Conservation (phyloP, 2,797 vertebrate genomes). For the Serranus cabrilla region DNA sequence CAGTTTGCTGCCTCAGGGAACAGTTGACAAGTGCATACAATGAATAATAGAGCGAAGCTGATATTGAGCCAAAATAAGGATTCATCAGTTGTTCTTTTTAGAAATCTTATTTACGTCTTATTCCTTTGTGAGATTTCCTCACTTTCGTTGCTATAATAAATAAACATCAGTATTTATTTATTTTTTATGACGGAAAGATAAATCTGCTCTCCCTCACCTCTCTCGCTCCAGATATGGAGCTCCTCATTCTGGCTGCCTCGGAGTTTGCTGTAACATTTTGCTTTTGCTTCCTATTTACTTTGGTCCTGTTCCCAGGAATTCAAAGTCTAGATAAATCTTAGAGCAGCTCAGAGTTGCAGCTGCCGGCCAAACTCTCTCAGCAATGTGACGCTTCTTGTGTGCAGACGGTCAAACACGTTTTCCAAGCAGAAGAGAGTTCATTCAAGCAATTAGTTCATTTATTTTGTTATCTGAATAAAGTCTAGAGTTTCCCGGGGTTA, state of each 20-base stretch:
- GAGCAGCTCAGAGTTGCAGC: constrained; percentile 32
- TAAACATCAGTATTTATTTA: constrained; percentile 12
- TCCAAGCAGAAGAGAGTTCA: background rate
- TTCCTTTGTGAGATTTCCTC: constrained; percentile 13
- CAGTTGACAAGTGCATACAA: constrained; percentile 32
- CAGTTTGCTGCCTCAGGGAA: constrained; percentile 39
- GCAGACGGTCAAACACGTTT: constrained; percentile 5
- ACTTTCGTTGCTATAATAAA: constrained; percentile 36
- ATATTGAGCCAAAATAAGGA: constrained; percentile 42
- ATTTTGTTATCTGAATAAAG: too few relatives aligned
- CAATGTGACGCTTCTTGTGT: constrained; percentile 22
- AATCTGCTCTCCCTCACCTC: background rate
- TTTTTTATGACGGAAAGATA: constrained; percentile 4
- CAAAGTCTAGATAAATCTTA: constrained; percentile 45
- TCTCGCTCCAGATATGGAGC: constrained; percentile 64
- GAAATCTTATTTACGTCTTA: constrained; percentile 2
- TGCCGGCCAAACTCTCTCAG: constrained; percentile 40
- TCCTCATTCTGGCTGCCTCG: constrained; percentile 29
- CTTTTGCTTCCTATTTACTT: constrained; percentile 65
- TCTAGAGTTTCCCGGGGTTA: too few relatives aligned
- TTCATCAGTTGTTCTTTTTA: constrained; percentile 7
- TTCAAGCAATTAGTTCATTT: constrained; percentile 14
- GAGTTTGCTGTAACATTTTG: constrained; percentile 38
- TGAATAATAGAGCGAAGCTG: constrained; percentile 32
- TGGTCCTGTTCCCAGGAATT: constrained; percentile 63